Percentiles rank a stretch among this genome's conserved stretches.
Evolutionary conservation across 2,888 invertebrate species (phyloP).

Genomic region (Lepidocyrtinus sp.): DNA sequence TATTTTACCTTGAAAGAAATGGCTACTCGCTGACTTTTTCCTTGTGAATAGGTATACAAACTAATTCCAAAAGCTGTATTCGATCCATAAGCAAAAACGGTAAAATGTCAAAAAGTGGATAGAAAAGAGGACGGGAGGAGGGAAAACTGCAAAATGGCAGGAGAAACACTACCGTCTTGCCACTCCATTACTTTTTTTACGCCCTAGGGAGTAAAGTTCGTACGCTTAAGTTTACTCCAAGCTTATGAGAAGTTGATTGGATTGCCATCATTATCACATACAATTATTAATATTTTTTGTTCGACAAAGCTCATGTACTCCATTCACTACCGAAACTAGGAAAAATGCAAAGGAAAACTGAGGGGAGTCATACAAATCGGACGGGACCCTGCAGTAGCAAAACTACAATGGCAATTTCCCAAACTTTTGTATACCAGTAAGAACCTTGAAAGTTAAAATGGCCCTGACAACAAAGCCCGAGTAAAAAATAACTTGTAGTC

Average conservation of each 20-base stretch:
- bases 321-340: too few species aligned
- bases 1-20: slow-evolving; percentile 53
- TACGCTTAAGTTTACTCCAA: background rate
- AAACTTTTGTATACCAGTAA: slow-evolving; percentile 18
- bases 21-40: slow-evolving; percentile 31
- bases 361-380: background rate
- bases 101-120: slow-evolving; percentile 23
- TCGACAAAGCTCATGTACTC: background rate
- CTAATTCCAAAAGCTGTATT: background rate
- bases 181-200: slow-evolving; percentile 11
- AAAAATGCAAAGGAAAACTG: background rate
- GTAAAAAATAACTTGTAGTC: background rate
- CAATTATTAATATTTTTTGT: slow-evolving; percentile 28
- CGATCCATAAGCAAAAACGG: background rate
- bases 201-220: slow-evolving; percentile 6
- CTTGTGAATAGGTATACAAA: background rate
- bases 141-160: slow-evolving; percentile 5
- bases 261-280: slow-evolving; percentile 33
- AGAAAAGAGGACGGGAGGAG: background rate
- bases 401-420: background rate
- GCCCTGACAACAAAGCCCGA: slow-evolving; percentile 23
- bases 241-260: slow-evolving; percentile 4
- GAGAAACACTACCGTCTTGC: slow-evolving; percentile 8
- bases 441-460: slow-evolving; percentile 51
- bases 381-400: background rate